Evolutionary conservation across 2,797 vertebrate species (phyloP).

Genomic region (Austrolebias charrua): DNA sequence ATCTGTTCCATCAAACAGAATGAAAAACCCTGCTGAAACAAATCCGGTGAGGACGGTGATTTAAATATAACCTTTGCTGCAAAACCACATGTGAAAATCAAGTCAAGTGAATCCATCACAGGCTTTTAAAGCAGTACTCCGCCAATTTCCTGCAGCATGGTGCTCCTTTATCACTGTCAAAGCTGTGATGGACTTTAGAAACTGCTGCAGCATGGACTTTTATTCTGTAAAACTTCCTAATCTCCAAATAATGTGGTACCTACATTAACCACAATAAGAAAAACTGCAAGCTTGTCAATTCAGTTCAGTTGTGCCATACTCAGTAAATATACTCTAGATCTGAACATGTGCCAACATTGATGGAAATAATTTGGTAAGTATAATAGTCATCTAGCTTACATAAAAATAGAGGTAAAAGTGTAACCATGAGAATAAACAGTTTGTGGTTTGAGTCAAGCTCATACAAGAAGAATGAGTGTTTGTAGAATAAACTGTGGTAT

Average conservation of each 20-base stretch:
- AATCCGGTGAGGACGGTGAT: background rate
- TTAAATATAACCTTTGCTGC: slow-evolving; percentile 16
- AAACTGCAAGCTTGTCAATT: too few species aligned
- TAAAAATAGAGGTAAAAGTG: background rate
- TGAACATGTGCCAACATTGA: background rate
- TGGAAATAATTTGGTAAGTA: background rate
- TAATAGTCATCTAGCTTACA: too few species aligned
- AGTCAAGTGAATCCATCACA: background rate
- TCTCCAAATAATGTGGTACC: background rate
- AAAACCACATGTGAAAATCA: slow-evolving; percentile 3
- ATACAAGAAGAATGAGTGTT: too few species aligned
- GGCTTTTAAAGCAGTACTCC: slow-evolving; percentile 4
- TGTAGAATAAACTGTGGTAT: too few species aligned
- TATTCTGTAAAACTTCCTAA: background rate
- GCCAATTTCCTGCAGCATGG: background rate
- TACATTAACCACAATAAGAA: background rate
- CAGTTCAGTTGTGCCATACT: too few species aligned
- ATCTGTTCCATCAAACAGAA: slow-evolving; percentile 4
- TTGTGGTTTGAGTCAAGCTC: too few species aligned
- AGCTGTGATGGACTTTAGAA: background rate
- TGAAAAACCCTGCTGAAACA: slow-evolving; percentile 9
- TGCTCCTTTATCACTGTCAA: background rate
- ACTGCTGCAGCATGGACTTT: background rate
- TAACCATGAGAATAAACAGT: background rate
- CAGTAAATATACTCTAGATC: background rate